phyloP scores from a whole-genome alignment of 2,797 vertebrate species.

The Spinus olivaceus region DNA sequence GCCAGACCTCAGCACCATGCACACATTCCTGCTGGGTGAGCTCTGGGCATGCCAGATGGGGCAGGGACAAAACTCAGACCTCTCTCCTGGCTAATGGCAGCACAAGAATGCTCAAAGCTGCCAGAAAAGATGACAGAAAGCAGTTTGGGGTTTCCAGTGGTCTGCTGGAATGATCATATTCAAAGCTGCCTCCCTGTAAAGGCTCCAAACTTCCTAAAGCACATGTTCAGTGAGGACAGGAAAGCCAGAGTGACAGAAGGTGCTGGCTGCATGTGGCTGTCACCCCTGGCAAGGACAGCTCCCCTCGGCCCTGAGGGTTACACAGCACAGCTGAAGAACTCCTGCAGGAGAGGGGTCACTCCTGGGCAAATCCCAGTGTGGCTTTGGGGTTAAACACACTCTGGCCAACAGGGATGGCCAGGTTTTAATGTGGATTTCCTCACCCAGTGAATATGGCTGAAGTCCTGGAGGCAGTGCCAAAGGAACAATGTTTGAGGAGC shows the following conservation, averaged over 20 bases:
- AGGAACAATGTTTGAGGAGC: not conserved
- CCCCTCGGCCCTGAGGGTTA: not conserved
- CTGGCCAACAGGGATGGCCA: not conserved
- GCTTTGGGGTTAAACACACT: not conserved
- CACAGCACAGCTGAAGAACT: not conserved
- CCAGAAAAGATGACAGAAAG: not conserved
- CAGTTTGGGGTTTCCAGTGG: not conserved
- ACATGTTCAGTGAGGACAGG: not conserved
- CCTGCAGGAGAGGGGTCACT: not conserved
- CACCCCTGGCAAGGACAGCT: not conserved
- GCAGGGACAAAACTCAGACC: not conserved
- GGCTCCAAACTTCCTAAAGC: not conserved
- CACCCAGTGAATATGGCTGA: not conserved
- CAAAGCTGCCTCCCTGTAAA: not conserved
- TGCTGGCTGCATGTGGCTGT: not conserved
- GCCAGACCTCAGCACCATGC: not conserved
- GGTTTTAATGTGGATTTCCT: not conserved
- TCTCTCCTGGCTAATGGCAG: not conserved
- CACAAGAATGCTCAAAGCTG: not conserved
- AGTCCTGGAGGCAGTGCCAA: not conserved
- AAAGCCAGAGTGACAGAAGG: not conserved
- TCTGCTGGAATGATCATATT: not conserved
- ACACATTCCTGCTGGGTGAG: fast-evolving
- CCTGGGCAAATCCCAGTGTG: not conserved
- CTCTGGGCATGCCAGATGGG: not conserved